Evolutionary conservation across 2,888 invertebrate species (phyloP).

Genomic region (Romanomermis culicivorax): DNA sequence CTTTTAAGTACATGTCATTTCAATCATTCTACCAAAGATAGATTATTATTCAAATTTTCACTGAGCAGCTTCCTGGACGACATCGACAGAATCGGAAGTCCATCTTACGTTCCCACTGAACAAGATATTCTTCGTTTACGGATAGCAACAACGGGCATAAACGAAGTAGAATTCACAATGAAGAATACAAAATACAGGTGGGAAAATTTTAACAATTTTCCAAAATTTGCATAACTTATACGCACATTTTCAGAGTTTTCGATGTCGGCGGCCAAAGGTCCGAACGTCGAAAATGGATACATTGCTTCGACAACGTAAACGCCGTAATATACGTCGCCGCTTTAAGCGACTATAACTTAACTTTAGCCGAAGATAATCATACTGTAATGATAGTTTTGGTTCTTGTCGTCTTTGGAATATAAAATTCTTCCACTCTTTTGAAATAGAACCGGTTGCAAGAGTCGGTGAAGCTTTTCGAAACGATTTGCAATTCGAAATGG

Average conservation of each 20-base stretch:
- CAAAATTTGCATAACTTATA: not conserved
- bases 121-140: slow-evolving; percentile 96
- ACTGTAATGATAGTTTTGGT: not conserved
- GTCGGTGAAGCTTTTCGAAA: slow-evolving; percentile 96
- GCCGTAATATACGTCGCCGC: slow-evolving; percentile 37
- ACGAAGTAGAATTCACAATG: slow-evolving; percentile 97
- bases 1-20: too few species aligned
- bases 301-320: slow-evolving; percentile 99
- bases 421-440: not conserved
- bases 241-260: slow-evolving; percentile 80
- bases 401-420: not conserved
- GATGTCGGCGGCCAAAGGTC: slow-evolving; percentile 99
- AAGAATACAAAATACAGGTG: slow-evolving; percentile 99
- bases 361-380: not conserved
- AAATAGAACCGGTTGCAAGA: slow-evolving; percentile 99
- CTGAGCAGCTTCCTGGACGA: slow-evolving; percentile 98
- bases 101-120: slow-evolving; percentile 88
- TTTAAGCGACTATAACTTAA: slow-evolving; percentile 20
- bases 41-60: too few species aligned
- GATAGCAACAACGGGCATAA: slow-evolving; percentile 97
- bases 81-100: slow-evolving; percentile 83
- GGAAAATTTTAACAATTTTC: slow-evolving; percentile 15
- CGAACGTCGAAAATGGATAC: slow-evolving; percentile 99
- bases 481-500: slow-evolving; percentile 99
- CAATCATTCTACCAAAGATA: too few species aligned